Base-by-base conservation (phyloP, 2,888 invertebrate species). In the Orchestes rusci region DNA sequence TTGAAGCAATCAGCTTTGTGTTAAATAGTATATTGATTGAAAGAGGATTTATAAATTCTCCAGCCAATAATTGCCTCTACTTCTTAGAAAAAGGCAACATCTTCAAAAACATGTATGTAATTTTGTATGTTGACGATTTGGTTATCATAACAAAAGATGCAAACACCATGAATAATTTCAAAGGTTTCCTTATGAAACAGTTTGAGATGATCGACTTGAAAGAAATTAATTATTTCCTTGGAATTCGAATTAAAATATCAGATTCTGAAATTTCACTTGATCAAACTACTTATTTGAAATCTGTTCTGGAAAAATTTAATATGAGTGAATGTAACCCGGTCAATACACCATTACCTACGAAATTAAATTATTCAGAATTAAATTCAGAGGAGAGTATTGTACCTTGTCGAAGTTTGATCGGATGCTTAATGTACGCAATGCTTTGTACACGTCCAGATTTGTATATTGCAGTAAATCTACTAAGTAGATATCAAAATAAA, bases 401-500 rank as follows among this genome's bases (percentile, higher is more conserved):
- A 20, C 55, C 48, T 4, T 54, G 50, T 45, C 27, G 37, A 41
- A 50, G 54, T 33, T 31, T 50, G 13, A 43, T 55, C n/a, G 50
- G 51, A 10, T 50, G 43, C 17, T 39, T 53, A 16, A 53, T 55
- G 52, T 55, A 53, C 43, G 40, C 15, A 15, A 50, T 50, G 52
- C 23, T 48, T 8, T 50, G 49, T 34, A 48, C 47, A 39, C 5
- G 47, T 31, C 49, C 56, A 4, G 56, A 59, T 45, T 39, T 59
- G 37, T 51, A 57, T 49, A 35, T n/a, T n/a, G n/a, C 48, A 30
- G 38, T 58, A 13, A 57, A 54, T 48, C 53, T 58, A 32, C 28
- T 59, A 15, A 58, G 56, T 37, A 53, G 57, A 37, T 57, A 53
- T 34, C 50, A 52, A 37, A 56, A 40, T 49, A 57, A 59, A 51